A percentile compares a stretch with the other conserved stretches of the same genome.
phyloP scores from a whole-genome alignment of 1,140 invertebrate species.

The Drosophila tropicalis region DNA sequence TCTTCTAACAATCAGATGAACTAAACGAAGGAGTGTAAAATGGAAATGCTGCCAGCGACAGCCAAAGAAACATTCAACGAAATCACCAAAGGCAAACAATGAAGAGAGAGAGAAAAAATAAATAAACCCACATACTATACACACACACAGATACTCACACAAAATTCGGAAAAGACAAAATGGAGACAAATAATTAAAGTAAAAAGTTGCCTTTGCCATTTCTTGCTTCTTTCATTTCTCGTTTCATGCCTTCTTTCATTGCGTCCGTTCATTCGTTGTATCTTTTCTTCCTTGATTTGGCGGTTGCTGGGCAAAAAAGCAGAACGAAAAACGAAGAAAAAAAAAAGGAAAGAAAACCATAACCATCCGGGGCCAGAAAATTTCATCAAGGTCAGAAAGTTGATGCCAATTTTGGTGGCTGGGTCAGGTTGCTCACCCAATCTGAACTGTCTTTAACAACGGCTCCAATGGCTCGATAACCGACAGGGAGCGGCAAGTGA shows the following conservation, averaged over 20 bases:
- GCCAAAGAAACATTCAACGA: slow-evolving; percentile 43
- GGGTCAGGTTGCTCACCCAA: slow-evolving; percentile 49
- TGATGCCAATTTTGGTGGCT: slow-evolving; percentile 51
- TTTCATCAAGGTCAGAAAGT: slow-evolving; percentile 69
- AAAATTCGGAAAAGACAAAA: slow-evolving; percentile 30
- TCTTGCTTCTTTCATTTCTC: slow-evolving; percentile 31
- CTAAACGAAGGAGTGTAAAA: slow-evolving; percentile 46
- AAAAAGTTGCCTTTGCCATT: slow-evolving; percentile 48
- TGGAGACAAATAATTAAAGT: slow-evolving; percentile 72
- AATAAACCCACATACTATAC: slow-evolving; percentile 13
- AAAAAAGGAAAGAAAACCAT: no score
- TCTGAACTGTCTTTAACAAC: slow-evolving; percentile 49
- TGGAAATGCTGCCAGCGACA: slow-evolving; percentile 71
- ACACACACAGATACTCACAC: slow-evolving; percentile 16
- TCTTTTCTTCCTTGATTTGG: slow-evolving; percentile 39
- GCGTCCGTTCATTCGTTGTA: slow-evolving; percentile 13
- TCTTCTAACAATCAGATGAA: slow-evolving; percentile 57
- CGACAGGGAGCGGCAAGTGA: slow-evolving; percentile 9
- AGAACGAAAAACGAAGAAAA: not conserved
- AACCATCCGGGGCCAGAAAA: slow-evolving; percentile 47
- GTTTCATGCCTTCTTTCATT: not conserved
- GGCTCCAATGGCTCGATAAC: slow-evolving; percentile 48
- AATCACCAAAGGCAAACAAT: slow-evolving; percentile 69
- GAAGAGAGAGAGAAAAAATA: slow-evolving; percentile 13
- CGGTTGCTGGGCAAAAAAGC: slow-evolving; percentile 1